These are phyloP conservation scores for Phrynocephalus forsythii DNA, from an alignment of 2,797 vertebrate genomes.

Conservation along the genomic window DNA sequence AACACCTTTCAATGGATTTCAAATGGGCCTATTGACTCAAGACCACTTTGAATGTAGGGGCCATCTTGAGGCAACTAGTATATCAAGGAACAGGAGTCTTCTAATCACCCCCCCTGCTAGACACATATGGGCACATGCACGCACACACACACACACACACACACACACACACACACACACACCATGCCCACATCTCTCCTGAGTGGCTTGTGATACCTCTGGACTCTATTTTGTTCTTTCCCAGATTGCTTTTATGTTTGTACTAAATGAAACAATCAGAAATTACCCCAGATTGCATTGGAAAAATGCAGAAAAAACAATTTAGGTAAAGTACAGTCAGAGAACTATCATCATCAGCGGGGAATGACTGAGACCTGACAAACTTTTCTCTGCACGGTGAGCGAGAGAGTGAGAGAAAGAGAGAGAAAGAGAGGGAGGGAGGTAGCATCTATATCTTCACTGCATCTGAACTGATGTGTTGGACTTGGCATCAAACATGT, in stretches of 20 bases:
- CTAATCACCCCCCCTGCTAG: background rate
- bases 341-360: background rate
- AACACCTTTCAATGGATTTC: conserved; percentile 38
- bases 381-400: background rate
- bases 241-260: background rate
- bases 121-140: background rate
- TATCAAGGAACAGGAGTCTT: background rate
- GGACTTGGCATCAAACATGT: no score
- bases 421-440: no score
- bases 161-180: background rate
- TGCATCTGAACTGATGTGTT: background rate
- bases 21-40: conserved; percentile 16
- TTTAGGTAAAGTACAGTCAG: background rate
- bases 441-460: no score
- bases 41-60: conserved; percentile 4
- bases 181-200: background rate
- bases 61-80: background rate
- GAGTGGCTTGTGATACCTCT: background rate
- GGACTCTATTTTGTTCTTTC: background rate
- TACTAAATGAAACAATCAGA: conserved; percentile 6
- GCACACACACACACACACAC: background rate
- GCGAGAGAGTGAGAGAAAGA: no score
- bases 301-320: background rate
- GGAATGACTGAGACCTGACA: background rate
- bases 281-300: background rate